Base-by-base conservation (phyloP, 2,797 vertebrate species). In the Spondyliosoma cantharus region DNA sequence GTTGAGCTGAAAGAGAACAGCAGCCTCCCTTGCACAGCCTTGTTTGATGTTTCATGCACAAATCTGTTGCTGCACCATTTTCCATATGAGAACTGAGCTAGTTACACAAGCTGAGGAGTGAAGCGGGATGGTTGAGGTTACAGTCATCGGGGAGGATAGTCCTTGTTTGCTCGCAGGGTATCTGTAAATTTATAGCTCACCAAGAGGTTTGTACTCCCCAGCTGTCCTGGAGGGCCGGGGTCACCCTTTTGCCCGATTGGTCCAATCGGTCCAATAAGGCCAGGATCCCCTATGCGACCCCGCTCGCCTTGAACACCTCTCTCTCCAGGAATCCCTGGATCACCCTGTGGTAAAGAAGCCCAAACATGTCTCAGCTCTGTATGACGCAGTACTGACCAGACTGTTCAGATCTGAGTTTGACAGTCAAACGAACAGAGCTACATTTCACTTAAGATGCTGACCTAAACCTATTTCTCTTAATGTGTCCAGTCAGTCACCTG, bases 281-380 rank as follows among this genome's bases (percentile, higher is more conserved):
- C 98, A 53, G 94, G 93, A 17, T 96, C 94, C 76, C 98, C 98
- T 52, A 92, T 58, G 67, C 94, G 97, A 62, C 98, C 98, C 74
- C 96, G 95, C 92, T 98, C 97, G 0, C 98, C 98, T 81, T 99
- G 98, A 59, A 97, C 96, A 12, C 98, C 98, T 92, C 95, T 95
- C 89, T 95, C 97, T 78, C 98, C 98, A 19, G 97, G 95, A 93
- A 99, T 99, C 71, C 97, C 98, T 22, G 96, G 96, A 89, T 99
- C 98, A 49, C 98, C 98, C 98, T 99, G 82, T 54, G 63, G 71
- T 15, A 70, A 70, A 52, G 59, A 75, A 57, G 11, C 5, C 24
- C 45, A 77, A 25, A 60, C 50, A 61, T 62, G 50, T 54, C 54
- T 86, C 16, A 74, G 15, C 49, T 76, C 11, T 3, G 3, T 25